These are phyloP conservation scores for Scatophagus argus DNA, from an alignment of 2,113 vertebrate genomes.

Conservation along the genomic window DNA sequence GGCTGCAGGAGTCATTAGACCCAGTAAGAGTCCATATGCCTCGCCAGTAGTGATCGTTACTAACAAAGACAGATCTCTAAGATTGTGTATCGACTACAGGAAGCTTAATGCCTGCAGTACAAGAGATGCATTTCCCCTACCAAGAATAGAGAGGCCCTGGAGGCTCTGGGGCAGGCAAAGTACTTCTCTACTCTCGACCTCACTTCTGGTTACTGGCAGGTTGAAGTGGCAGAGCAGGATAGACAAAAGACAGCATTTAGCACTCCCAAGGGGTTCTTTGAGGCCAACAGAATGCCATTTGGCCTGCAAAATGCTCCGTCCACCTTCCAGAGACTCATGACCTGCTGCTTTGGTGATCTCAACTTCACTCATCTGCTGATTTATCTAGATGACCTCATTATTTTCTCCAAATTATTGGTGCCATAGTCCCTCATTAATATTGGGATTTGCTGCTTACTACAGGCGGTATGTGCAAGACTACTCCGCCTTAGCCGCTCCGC, in stretches of 20 bases:
- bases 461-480: no score
- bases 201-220: slow-evolving; percentile 15
- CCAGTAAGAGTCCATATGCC: slow-evolving; percentile 15
- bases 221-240: slow-evolving; percentile 9
- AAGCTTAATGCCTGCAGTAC: slow-evolving; percentile 28
- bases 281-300: slow-evolving; percentile 29
- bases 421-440: no score
- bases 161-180: not conserved
- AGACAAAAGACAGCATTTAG: slow-evolving; percentile 15
- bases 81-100: slow-evolving; percentile 9
- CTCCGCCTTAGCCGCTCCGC: no score
- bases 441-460: no score
- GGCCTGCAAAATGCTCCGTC: not conserved
- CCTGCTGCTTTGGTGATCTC: slow-evolving; percentile 23
- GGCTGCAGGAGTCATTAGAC: slow-evolving; percentile 23
- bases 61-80: slow-evolving; percentile 24
- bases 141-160: slow-evolving; percentile 12
- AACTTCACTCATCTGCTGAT: no score
- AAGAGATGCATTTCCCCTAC: slow-evolving; percentile 4
- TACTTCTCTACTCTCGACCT: slow-evolving; percentile 14
- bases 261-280: slow-evolving; percentile 6
- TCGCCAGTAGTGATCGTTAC: slow-evolving; percentile 14
- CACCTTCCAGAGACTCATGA: slow-evolving; percentile 24
- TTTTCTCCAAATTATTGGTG: no score
- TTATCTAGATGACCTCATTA: no score